Conservation (phyloP, 2,888 invertebrate species). For the Drosophila imparisetae region DNA sequence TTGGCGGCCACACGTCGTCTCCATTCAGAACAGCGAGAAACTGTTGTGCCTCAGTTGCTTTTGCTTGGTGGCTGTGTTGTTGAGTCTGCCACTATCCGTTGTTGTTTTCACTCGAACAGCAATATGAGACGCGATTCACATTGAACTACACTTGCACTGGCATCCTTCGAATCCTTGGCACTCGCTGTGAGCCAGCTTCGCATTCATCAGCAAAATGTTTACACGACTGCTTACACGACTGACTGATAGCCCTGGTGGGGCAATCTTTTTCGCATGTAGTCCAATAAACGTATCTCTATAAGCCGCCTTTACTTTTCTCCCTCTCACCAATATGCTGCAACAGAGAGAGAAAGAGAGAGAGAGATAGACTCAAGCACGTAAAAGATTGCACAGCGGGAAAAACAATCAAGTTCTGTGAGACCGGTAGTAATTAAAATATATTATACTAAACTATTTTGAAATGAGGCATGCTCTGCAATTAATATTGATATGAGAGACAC, state of each 20-base stretch:
- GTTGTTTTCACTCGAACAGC: slow-evolving; percentile 34
- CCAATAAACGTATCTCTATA: slow-evolving; percentile 27
- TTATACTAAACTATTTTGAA: not conserved
- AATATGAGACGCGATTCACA: slow-evolving; percentile 45
- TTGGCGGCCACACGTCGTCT: slow-evolving; percentile 48
- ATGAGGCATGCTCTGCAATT: not conserved
- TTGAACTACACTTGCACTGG: slow-evolving; percentile 43
- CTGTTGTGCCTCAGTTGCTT: slow-evolving; percentile 28
- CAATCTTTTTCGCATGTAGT: slow-evolving; percentile 21
- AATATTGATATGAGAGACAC: not conserved
- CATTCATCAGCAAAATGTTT: slow-evolving; percentile 52
- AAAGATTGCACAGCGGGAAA: slow-evolving; percentile 10
- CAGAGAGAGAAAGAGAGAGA: slow-evolving; percentile 2
- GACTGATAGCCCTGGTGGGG: slow-evolving; percentile 26
- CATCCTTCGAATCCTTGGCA: slow-evolving; percentile 26
- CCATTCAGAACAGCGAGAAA: slow-evolving; percentile 63
- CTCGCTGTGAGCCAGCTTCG: slow-evolving; percentile 29
- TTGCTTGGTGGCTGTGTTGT: slow-evolving; percentile 10
- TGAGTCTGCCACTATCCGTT: slow-evolving; percentile 3
- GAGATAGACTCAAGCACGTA: not conserved
- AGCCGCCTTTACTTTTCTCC: slow-evolving; percentile 7
- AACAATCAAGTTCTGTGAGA: not conserved
- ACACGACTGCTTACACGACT: slow-evolving; percentile 45
- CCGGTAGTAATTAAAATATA: not conserved
- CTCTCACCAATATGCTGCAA: slow-evolving; percentile 44